These are phyloP conservation scores for Lindbergichthys nudifrons DNA, from an alignment of 2,797 vertebrate genomes.

Conservation along the genomic window DNA sequence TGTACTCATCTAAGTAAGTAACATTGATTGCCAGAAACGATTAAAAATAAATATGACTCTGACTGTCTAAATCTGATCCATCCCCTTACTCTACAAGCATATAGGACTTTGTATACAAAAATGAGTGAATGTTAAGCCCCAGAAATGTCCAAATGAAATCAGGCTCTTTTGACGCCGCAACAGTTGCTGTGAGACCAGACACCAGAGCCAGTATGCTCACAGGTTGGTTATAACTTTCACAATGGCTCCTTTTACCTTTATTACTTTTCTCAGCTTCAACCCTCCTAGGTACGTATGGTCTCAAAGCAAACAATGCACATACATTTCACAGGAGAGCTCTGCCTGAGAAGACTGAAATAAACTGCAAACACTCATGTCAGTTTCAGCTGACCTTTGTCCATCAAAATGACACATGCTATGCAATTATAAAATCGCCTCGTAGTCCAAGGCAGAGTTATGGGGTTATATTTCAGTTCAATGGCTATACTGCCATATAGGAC, in stretches of 20 bases:
- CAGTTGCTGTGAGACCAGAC: conserved; percentile 20
- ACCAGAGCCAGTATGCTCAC: conserved; percentile 18
- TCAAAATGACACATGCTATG: conserved; percentile 46
- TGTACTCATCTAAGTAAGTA: neutral
- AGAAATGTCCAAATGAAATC: conserved; percentile 16
- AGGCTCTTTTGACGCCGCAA: conserved; percentile 4
- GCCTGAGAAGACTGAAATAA: conserved; percentile 37
- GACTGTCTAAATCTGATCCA: neutral
- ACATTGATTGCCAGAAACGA: neutral
- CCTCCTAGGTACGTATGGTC: conserved; percentile 39
- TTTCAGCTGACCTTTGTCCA: conserved; percentile 48
- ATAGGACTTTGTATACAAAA: neutral
- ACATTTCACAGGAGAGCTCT: conserved; percentile 47
- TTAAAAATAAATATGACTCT: neutral
- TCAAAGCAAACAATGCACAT: conserved; percentile 62
- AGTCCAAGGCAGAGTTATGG: conserved; percentile 25
- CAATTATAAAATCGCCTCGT: conserved; percentile 24
- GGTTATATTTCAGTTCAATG: conserved; percentile 3
- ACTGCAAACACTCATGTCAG: conserved; percentile 29
- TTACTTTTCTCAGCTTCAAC: conserved; percentile 56
- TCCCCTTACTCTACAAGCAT: neutral
- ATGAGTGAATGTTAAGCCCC: neutral
- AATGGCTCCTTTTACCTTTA: conserved; percentile 56
- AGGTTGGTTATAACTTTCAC: conserved; percentile 56
- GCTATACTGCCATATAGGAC: neutral